A percentile compares a stretch with the other conserved stretches of the same genome.
phyloP scores from a whole-genome alignment of 2,113 vertebrate genomes.

The Sprattus sprattus region DNA sequence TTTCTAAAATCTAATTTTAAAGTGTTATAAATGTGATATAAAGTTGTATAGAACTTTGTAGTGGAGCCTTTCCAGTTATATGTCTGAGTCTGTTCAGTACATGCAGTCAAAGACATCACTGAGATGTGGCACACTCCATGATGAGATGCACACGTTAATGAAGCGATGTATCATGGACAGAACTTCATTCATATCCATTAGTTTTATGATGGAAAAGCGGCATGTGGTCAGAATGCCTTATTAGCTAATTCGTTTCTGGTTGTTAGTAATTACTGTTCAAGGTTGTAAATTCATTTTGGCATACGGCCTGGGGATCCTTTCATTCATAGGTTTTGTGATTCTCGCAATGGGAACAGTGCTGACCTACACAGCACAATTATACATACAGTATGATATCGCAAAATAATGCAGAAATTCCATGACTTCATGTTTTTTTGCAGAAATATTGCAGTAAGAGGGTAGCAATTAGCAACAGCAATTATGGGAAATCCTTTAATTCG shows the following conservation, averaged over 20 bases:
- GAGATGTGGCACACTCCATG: background rate
- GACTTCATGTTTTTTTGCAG: too few species aligned
- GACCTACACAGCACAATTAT: background rate
- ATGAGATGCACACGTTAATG: background rate
- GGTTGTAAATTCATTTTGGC: background rate
- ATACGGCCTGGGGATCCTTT: background rate
- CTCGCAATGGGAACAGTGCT: background rate
- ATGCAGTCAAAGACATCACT: background rate
- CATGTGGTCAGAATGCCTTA: background rate
- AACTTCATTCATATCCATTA: background rate
- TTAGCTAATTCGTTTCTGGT: background rate
- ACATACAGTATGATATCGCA: too few species aligned
- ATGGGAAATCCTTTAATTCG: too few species aligned
- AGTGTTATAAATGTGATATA: too few species aligned
- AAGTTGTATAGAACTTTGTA: too few species aligned
- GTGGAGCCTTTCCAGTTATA: too few species aligned
- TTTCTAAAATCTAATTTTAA: too few species aligned
- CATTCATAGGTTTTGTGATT: too few species aligned
- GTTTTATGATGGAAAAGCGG: background rate
- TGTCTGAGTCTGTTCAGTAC: too few species aligned
- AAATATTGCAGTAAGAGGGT: too few species aligned
- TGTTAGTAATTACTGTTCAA: background rate
- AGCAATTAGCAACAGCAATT: too few species aligned
- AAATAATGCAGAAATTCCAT: too few species aligned
- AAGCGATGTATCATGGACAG: background rate